A percentile compares a stretch with the other conserved stretches of the same genome.
Evolutionary conservation across 2,113 vertebrate species (phyloP).

Genomic region (Agapornis roseicollis): DNA sequence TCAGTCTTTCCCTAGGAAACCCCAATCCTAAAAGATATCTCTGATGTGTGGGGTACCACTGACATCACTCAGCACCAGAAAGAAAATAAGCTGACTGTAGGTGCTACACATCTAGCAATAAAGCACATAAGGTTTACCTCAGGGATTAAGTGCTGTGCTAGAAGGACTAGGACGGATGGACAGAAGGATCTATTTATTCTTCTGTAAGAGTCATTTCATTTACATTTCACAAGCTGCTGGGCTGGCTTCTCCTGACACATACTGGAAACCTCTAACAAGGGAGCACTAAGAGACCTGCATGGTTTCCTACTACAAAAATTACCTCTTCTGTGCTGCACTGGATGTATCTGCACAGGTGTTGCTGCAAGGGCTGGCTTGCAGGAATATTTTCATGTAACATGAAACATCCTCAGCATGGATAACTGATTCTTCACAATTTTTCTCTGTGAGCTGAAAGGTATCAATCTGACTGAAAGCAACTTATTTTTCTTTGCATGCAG

Average conservation of each 20-base stretch:
- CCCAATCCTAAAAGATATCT: background rate
- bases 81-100: background rate
- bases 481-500: background rate
- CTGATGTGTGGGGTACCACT: background rate
- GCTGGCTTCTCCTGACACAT: background rate
- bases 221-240: background rate
- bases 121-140: background rate
- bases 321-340: background rate
- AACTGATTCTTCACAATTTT: background rate
- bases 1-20: background rate
- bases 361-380: background rate
- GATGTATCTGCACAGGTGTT: background rate
- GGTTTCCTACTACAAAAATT: background rate
- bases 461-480: background rate
- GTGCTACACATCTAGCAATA: background rate
- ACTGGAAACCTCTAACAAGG: background rate
- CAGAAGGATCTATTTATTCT: background rate
- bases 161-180: background rate
- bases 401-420: background rate
- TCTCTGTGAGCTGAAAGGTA: background rate
- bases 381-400: background rate
- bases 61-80: background rate
- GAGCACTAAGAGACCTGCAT: background rate
- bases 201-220: background rate
- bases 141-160: background rate